These are phyloP conservation scores for Heterotilapia buettikoferi DNA, from an alignment of 2,113 vertebrate genomes.

Conservation along the genomic window DNA sequence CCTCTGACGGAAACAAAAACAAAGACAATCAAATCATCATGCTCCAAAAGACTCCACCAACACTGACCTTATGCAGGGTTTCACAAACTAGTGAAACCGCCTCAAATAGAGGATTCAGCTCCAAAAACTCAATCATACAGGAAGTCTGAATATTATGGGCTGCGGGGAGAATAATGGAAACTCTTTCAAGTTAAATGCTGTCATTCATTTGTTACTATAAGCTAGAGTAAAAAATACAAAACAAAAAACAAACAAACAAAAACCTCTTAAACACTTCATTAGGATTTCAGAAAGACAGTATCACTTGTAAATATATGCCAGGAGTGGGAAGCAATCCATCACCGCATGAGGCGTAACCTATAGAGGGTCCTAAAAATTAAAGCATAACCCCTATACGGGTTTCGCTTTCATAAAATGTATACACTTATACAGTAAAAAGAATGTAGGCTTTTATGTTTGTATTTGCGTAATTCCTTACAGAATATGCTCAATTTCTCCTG, in stretches of 20 bases:
- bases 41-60: neutral
- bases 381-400: neutral
- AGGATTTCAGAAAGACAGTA: neutral
- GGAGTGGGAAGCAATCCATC: neutral
- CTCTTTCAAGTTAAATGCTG: neutral
- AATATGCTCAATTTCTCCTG: neutral
- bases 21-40: neutral
- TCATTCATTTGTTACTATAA: neutral
- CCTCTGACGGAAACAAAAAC: neutral
- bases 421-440: neutral
- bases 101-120: neutral
- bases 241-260: neutral
- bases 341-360: neutral
- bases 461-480: neutral
- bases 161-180: neutral
- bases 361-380: neutral
- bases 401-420: neutral
- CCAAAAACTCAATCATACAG: neutral
- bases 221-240: neutral
- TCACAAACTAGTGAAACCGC: neutral
- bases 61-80: neutral
- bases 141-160: neutral
- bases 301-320: neutral
- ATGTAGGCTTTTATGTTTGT: neutral
- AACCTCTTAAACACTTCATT: neutral